phyloP scores from a whole-genome alignment of 2,888 invertebrate genomes.

The Tipula vernalis region DNA sequence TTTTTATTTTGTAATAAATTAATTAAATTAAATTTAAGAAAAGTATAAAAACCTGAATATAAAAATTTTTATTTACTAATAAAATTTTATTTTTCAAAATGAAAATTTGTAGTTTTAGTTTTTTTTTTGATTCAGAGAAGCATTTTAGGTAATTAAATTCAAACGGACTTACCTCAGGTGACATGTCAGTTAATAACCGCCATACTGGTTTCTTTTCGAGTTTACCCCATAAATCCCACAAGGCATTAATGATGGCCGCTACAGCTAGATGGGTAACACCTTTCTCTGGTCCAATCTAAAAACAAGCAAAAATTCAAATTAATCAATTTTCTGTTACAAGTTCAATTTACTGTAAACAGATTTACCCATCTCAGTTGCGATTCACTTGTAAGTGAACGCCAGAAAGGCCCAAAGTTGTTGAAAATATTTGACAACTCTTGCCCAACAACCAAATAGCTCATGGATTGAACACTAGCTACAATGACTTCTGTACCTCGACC shows the following conservation, averaged over 20 bases:
- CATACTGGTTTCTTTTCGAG: conserved; percentile 75
- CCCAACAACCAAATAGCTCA: conserved; percentile 57
- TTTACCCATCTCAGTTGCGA: conserved; percentile 84
- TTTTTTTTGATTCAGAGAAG: background rate
- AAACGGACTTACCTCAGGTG: conserved; percentile 48
- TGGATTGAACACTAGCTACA: conserved; percentile 57
- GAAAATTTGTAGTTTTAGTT: background rate
- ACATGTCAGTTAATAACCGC: conserved; percentile 71
- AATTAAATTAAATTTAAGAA: background rate
- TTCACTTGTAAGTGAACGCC: conserved; percentile 72
- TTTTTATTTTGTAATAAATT: conserved; percentile 4
- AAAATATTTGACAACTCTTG: conserved; percentile 57
- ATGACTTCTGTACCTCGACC: conserved; percentile 84
- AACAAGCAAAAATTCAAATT: conserved; percentile 13
- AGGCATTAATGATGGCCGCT: conserved; percentile 76
- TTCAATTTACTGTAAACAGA: background rate
- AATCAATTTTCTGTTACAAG: too few relatives aligned
- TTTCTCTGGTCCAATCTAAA: conserved; percentile 79
- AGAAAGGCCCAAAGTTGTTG: conserved; percentile 62
- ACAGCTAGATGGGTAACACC: conserved; percentile 79
- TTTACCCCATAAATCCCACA: conserved; percentile 89
- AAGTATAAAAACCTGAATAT: background rate
- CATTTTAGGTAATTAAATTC: background rate
- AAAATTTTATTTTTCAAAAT: background rate
- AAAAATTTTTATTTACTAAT: background rate